These are phyloP conservation scores for Eclectus roratus DNA, from an alignment of 2,113 vertebrate genomes.

Conservation along the genomic window DNA sequence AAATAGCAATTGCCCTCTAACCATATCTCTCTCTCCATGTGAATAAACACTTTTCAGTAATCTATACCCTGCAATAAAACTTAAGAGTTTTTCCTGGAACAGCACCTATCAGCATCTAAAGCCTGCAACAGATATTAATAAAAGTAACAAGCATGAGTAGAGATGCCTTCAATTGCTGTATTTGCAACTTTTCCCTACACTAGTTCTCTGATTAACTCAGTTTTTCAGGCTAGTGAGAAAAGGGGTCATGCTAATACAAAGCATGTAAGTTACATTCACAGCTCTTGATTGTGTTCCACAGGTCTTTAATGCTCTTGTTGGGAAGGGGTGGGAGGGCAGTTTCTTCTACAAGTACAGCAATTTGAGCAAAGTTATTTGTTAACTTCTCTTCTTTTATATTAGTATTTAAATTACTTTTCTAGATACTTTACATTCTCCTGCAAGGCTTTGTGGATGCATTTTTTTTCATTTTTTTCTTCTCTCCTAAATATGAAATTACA, in stretches of 20 bases:
- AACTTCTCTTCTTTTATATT: neutral
- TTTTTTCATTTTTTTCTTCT: neutral
- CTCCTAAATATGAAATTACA: neutral
- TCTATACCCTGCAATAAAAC: neutral
- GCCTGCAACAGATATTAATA: neutral
- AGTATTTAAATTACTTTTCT: neutral
- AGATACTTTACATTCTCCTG: neutral
- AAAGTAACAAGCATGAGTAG: neutral
- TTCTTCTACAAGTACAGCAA: neutral
- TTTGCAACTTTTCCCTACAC: neutral
- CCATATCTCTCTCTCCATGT: neutral
- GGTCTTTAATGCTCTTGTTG: neutral
- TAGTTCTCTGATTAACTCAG: neutral
- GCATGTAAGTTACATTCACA: neutral
- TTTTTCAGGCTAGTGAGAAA: neutral
- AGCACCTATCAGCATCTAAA: neutral
- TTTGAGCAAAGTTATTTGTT: neutral
- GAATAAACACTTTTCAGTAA: neutral
- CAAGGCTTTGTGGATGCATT: neutral
- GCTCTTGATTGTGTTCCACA: neutral
- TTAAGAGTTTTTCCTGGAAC: neutral
- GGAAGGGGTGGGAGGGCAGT: fast-evolving
- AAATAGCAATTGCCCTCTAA: neutral
- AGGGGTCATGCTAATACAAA: neutral
- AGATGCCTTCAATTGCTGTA: neutral